Evolutionary conservation across 2,797 vertebrate genomes (phyloP), one percentile per base, ranked within the genome.

Genomic region (Betta splendens): DNA sequence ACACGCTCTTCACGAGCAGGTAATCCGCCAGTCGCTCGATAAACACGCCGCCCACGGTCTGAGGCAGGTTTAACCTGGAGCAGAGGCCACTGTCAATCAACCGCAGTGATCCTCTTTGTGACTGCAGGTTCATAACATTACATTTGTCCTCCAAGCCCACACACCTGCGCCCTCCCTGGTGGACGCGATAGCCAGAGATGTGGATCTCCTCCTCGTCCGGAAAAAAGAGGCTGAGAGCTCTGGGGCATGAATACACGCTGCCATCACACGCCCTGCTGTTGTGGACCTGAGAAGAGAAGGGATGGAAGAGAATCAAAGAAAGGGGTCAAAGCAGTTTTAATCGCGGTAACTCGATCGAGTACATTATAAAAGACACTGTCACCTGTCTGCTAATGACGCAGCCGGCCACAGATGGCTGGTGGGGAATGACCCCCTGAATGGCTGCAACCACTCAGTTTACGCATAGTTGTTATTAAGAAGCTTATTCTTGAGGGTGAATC

Each of bases 11-110:
- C 84, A 98, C 95, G 44, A 99, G 89, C 84, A 98, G 92, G 81
- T 99, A 99, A 85, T 98, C 96, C 5, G 98, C 96, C 73, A 99
- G 82, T 50, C 95, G 94, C 85, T 99, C 97, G 31, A 99, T 89
- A 72, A 97, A 97, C 63, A 96, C 90, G 40, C 95, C 89, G 63
- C 94, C 94, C 58, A 96, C 65, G 10, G 94, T 97, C 81, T 96
- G 95, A 48, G 98, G 98, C 69, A 98, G 88, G 18, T 58, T 87
- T 73, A 98, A 85, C 67, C 98, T 99, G 81, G 39, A 40, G n/a
- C n/a, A n/a, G n/a, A n/a, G n/a, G n/a, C n/a, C n/a, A n/a, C n/a
- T n/a, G n/a, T n/a, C n/a, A n/a, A n/a, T n/a, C n/a, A n/a, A n/a
- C n/a, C n/a, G n/a, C n/a, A n/a, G n/a, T n/a, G n/a, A n/a, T n/a